phyloP scores from a whole-genome alignment of 1,140 invertebrate genomes.

The Streblospio benedicti region DNA sequence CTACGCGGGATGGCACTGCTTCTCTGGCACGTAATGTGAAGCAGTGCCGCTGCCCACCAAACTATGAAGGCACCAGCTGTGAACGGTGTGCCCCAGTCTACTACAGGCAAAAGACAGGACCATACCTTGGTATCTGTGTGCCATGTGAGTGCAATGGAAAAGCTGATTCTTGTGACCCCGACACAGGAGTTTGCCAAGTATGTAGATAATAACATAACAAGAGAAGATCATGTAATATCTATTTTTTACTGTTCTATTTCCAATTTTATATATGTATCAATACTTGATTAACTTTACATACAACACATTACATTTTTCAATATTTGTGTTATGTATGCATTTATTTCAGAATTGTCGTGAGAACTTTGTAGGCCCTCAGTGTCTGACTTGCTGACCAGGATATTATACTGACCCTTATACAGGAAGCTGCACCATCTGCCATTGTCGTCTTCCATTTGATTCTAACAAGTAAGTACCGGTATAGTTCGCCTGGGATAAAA shows the following conservation, averaged over 20 bases:
- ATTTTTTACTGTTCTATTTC: too few species aligned
- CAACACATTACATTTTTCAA: not conserved
- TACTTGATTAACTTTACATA: not conserved
- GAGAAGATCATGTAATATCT: not conserved
- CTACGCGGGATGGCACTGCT: slow-evolving; percentile 30
- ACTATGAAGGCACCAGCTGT: slow-evolving; percentile 81
- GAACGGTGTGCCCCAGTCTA: slow-evolving; percentile 82
- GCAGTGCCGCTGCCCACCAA: slow-evolving; percentile 81
- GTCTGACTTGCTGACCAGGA: slow-evolving; percentile 79
- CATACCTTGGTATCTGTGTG: slow-evolving; percentile 83
- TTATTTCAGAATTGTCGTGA: slow-evolving; percentile 70
- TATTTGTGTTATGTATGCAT: not conserved
- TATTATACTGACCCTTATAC: slow-evolving; percentile 83
- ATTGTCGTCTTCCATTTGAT: slow-evolving; percentile 81
- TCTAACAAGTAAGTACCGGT: slow-evolving; percentile 77
- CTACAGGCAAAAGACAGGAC: slow-evolving; percentile 77
- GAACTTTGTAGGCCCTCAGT: slow-evolving; percentile 86
- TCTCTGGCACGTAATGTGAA: slow-evolving; percentile 68
- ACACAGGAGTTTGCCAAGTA: slow-evolving; percentile 80
- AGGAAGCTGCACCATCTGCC: slow-evolving; percentile 84
- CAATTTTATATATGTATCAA: not conserved
- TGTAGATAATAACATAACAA: slow-evolving; percentile 50
- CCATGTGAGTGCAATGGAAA: slow-evolving; percentile 93
- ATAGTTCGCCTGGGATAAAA: too few species aligned
- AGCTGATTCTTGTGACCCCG: slow-evolving; percentile 85